Evolutionary conservation across 2,113 vertebrate genomes (phyloP).

Genomic region (Gallinago media): DNA sequence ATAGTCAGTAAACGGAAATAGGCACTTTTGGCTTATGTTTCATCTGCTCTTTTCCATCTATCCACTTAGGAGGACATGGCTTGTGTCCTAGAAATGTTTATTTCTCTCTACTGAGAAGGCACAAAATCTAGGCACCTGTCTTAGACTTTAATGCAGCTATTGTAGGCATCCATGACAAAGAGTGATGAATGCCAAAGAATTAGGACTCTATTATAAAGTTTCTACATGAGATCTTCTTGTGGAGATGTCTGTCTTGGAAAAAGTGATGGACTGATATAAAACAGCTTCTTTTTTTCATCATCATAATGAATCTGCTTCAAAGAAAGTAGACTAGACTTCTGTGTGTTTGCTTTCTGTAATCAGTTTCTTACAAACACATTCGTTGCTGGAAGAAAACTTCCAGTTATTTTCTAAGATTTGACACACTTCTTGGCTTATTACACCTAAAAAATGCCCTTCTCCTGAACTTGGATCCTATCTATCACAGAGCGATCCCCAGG

Average conservation of each 20-base stretch:
- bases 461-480: not conserved
- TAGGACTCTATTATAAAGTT: not conserved
- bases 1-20: not conserved
- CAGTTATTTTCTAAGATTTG: not conserved
- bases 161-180: not conserved
- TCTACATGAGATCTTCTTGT: not conserved
- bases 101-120: not conserved
- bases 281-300: not conserved
- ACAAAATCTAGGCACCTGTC: not conserved
- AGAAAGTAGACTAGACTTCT: not conserved
- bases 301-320: not conserved
- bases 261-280: not conserved
- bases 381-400: not conserved
- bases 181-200: not conserved
- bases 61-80: not conserved
- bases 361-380: fast-evolving
- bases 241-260: not conserved
- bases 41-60: not conserved
- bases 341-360: not conserved
- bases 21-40: not conserved
- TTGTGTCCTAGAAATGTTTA: not conserved
- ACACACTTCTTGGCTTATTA: not conserved
- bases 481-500: not conserved
- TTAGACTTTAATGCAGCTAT: not conserved
- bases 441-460: not conserved